Percentiles rank a stretch among this genome's conserved stretches.
Conservation (phyloP, 2,888 invertebrate genomes). For the Tupiocoris notatus region DNA sequence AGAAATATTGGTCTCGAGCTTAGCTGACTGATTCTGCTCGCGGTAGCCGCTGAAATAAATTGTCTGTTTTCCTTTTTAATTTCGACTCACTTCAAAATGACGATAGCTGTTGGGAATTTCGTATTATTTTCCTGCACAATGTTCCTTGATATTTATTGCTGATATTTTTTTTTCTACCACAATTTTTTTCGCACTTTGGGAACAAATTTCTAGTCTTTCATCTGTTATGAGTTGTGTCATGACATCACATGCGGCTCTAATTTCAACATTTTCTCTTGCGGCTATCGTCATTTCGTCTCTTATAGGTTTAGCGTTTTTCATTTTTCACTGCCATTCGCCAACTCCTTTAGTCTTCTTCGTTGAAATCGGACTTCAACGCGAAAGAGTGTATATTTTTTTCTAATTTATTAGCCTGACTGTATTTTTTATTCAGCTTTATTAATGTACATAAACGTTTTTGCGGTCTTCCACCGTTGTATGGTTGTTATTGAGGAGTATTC, state of each 20-base stretch:
- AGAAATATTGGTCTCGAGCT: too few relatives aligned
- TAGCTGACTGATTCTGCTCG: too few relatives aligned
- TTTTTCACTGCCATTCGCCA: slow-evolving; percentile 17
- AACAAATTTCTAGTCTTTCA: background rate
- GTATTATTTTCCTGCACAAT: background rate
- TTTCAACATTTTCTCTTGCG: too few relatives aligned
- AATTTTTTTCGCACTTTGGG: too few relatives aligned
- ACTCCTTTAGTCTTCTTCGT: slow-evolving; percentile 17
- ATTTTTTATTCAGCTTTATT: background rate
- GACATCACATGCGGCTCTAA: background rate
- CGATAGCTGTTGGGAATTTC: background rate
- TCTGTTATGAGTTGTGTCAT: background rate
- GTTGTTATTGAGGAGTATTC: background rate
- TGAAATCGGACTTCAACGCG: background rate
- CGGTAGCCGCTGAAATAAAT: too few relatives aligned
- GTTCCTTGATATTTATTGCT: background rate
- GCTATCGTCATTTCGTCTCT: slow-evolving; percentile 12
- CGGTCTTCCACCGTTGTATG: background rate
- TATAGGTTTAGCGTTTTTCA: background rate
- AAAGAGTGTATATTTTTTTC: background rate
- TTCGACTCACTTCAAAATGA: background rate
- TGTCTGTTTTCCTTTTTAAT: too few relatives aligned
- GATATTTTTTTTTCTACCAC: background rate
- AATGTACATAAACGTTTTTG: background rate
- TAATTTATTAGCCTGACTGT: background rate